Evolutionary conservation across 2,888 invertebrate species (phyloP).

Genomic region (Pharmacophagus antenor): DNA sequence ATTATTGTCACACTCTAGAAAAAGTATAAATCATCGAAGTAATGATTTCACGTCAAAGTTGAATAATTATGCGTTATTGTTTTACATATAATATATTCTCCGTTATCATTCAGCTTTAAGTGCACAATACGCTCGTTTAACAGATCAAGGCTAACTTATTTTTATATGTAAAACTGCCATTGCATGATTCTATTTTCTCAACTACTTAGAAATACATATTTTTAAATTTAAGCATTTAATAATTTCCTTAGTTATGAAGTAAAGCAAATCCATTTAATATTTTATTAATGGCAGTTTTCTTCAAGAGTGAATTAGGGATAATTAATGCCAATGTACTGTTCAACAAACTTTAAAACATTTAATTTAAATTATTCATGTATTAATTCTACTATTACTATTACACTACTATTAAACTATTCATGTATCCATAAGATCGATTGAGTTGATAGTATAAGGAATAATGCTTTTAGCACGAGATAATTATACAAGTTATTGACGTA

Average conservation of each 20-base stretch:
- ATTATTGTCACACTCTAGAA: not conserved
- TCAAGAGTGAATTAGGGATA: not conserved
- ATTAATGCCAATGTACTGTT: not conserved
- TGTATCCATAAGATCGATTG: too few relatives aligned
- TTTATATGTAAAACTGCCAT: not conserved
- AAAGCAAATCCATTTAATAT: not conserved
- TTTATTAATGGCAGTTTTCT: not conserved
- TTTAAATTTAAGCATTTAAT: not conserved
- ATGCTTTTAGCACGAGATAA: too few relatives aligned
- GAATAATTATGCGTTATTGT: not conserved
- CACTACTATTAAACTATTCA: too few relatives aligned
- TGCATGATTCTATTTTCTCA: not conserved
- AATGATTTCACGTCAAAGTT: not conserved
- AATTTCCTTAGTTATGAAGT: not conserved
- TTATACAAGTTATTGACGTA: too few relatives aligned
- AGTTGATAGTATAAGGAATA: too few relatives aligned
- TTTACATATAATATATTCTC: not conserved
- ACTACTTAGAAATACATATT: not conserved
- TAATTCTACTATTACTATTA: too few relatives aligned
- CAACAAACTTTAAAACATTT: not conserved
- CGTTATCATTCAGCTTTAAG: constrained; percentile 1
- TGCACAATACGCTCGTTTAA: constrained; percentile 1
- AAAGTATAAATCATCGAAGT: not conserved
- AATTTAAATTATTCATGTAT: not conserved
- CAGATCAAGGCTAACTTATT: not conserved